A percentile compares a stretch with the other conserved stretches of the same genome.
These are phyloP conservation scores for Brassicogethes aeneus DNA, from an alignment of 2,888 invertebrate genomes.

Conservation along the genomic window DNA sequence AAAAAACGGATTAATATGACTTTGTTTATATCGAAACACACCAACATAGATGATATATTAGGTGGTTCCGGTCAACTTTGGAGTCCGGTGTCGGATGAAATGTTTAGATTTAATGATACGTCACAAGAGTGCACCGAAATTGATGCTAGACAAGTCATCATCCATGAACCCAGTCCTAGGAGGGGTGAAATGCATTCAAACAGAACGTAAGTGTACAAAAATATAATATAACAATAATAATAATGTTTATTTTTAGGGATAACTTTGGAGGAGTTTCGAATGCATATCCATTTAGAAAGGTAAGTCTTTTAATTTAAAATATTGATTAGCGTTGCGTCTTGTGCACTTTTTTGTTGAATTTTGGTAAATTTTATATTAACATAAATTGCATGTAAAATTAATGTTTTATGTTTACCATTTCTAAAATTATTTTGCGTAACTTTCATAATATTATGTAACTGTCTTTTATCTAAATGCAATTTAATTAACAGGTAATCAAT, in stretches of 20 bases:
- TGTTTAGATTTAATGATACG: constrained; percentile 34
- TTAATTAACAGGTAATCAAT: no score
- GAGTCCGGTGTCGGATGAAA: constrained; percentile 56
- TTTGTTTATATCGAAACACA: constrained; percentile 74
- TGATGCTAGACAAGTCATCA: constrained; percentile 65
- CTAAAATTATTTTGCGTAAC: no score
- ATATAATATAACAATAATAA: constrained; percentile 17
- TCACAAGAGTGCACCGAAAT: constrained; percentile 55
- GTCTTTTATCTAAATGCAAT: no score
- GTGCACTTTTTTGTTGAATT: no score
- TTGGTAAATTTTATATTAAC: no score
- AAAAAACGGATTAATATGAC: constrained; percentile 36
- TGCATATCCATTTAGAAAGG: constrained; percentile 20
- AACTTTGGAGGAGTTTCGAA: constrained; percentile 21
- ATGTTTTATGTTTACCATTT: no score
- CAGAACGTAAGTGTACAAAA: constrained; percentile 32
- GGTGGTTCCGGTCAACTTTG: constrained; percentile 53
- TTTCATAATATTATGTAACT: no score
- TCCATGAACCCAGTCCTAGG: constrained; percentile 65
- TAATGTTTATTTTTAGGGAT: constrained; percentile 14
- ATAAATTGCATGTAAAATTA: no score
- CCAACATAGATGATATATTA: constrained; percentile 83
- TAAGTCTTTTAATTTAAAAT: constrained; percentile 14
- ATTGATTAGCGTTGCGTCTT: no score
- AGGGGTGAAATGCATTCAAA: constrained; percentile 52